Base-by-base conservation (phyloP, 2,888 invertebrate genomes). In the Fragum sueziense region DNA sequence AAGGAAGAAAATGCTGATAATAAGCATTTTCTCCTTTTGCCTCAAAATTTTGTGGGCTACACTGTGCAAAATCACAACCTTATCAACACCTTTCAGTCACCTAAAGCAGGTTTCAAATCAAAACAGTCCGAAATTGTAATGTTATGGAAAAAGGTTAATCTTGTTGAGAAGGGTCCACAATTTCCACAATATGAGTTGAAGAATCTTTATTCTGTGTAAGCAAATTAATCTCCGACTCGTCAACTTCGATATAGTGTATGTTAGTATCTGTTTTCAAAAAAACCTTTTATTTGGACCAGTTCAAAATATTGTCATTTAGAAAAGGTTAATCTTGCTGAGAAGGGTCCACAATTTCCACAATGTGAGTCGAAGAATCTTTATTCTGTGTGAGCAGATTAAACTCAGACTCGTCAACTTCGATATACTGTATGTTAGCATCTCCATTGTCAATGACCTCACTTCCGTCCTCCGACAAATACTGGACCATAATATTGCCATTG, bases 401-500 rank as follows among this genome's bases (percentile, higher is more conserved):
- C 27, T 37, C 65, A 25, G 65, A 65, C 41, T 65, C 65, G 4
- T 65, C 65, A 25, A 65, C 27, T 14, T 65, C 65, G 6, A 65
- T 65, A 31, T 65, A 65, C 41, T 65, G 65, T 65, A 65, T 34
- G 6, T 37, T 4, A 2, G 22, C 14, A 33, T 65, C 65, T n/a
- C 41, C 65, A 22, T 65, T 25, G 22, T 41, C 41, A 9, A n/a
- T 41, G 14, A 65, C 41, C 27, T 65, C 33, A 27, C 41, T 41
- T 27, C 65, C 65, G 27, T 65, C 65, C n/a, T 65, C 65, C 0
- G 65, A 34, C 25, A 65, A 14, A 37, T 65, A 65, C 41, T 65
- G 65, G 25, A 65, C 34, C 6, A 41, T 22, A 41, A 41, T 41
- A 25, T 65, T 65, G 29, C 41, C 34, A 29, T 27, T 59, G 6